Conservation (phyloP, 64 coral and sea anemone species). For the Montipora foliosa region DNA sequence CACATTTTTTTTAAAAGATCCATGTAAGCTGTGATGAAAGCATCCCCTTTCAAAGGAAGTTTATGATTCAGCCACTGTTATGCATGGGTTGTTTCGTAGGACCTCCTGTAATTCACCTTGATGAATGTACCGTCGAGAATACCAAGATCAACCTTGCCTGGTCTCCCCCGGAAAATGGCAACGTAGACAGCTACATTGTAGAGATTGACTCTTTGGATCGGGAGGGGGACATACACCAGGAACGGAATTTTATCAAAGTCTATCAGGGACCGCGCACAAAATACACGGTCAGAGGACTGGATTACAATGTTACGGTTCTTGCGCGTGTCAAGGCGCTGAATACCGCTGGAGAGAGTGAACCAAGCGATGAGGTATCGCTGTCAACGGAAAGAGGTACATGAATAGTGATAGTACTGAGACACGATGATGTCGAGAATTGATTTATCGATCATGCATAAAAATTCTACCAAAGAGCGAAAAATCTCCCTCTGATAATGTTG, state of each 20-base stretch:
- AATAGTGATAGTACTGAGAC: no score
- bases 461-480: no score
- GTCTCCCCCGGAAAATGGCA: conserved; percentile 69
- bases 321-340: conserved; percentile 84
- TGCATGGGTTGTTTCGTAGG: conserved; percentile 9
- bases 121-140: conserved; percentile 89
- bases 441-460: no score
- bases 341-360: conserved; percentile 80
- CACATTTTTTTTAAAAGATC: no score
- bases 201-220: conserved; percentile 81
- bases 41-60: no score
- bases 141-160: conserved; percentile 83
- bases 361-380: conserved; percentile 82
- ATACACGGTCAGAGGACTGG: conserved; percentile 77
- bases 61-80: neutral
- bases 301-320: conserved; percentile 84
- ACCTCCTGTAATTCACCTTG: conserved; percentile 68
- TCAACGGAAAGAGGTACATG: conserved; percentile 83
- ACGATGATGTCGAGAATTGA: no score
- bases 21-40: no score
- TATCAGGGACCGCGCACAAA: conserved; percentile 92
- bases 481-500: no score
- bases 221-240: conserved; percentile 83
- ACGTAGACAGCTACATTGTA: conserved; percentile 85
- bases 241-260: conserved; percentile 78